Percentiles rank a stretch among this genome's conserved stretches.
Conservation (phyloP, 2,113 vertebrate genomes). For the Microcebus ravelobensis region DNA sequence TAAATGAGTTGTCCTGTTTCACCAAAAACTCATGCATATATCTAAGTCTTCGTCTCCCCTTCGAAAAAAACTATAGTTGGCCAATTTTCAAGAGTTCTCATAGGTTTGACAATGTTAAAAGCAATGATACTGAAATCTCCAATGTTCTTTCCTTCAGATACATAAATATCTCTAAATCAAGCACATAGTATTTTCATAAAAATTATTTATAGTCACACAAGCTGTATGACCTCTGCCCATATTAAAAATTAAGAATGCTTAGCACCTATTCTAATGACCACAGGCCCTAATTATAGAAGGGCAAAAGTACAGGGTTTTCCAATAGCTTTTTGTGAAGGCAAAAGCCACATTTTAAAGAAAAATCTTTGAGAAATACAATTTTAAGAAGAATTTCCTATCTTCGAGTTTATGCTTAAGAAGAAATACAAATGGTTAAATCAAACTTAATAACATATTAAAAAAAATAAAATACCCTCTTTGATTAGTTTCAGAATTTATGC, state of each 20-base stretch:
- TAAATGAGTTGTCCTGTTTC: background rate
- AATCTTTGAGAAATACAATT: background rate
- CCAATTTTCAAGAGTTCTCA: slow-evolving; percentile 16
- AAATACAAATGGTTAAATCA: background rate
- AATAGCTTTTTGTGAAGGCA: background rate
- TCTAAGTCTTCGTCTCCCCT: background rate
- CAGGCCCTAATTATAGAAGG: background rate
- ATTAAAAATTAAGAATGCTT: background rate
- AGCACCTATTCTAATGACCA: background rate
- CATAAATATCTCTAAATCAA: background rate
- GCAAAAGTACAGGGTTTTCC: background rate
- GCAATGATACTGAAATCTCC: background rate
- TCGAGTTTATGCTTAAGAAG: slow-evolving; percentile 13
- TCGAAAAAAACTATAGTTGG: background rate
- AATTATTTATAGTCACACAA: background rate
- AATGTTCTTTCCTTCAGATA: background rate
- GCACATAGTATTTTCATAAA: background rate
- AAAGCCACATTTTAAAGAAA: background rate
- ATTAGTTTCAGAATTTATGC: background rate
- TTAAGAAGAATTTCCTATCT: background rate
- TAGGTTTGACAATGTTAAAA: background rate
- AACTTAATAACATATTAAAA: background rate
- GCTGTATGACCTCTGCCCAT: background rate
- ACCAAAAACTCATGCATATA: slow-evolving; percentile 4
- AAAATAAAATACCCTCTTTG: background rate